Conservation (phyloP, 1,140 invertebrate species). For the Meteorus sp. region DNA sequence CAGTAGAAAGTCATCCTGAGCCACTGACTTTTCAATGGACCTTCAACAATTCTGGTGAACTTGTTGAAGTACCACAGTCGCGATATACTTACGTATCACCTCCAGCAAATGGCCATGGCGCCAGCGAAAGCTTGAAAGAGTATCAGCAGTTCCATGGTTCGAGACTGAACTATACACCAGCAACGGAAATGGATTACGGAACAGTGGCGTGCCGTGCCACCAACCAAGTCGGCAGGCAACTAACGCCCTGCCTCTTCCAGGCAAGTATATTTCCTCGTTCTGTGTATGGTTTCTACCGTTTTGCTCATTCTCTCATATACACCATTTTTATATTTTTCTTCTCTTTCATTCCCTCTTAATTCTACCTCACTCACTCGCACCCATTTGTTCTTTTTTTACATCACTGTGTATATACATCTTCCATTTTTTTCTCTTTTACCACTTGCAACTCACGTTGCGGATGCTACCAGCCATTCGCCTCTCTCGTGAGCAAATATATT, state of each 20-base stretch:
- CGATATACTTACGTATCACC: constrained; percentile 64
- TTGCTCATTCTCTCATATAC: constrained; percentile 1
- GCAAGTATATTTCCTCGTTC: constrained; percentile 59
- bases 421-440: constrained; percentile 3
- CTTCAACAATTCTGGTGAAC: constrained; percentile 84
- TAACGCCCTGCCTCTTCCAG: constrained; percentile 84
- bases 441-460: constrained; percentile 19
- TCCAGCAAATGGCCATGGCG: constrained; percentile 56
- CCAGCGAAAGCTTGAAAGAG: constrained; percentile 40
- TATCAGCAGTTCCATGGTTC: constrained; percentile 62
- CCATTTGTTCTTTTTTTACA: not conserved
- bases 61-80: constrained; percentile 72
- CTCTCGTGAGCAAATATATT: constrained; percentile 21
- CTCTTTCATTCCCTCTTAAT: constrained; percentile 6
- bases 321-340: constrained; percentile 2
- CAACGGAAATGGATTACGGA: constrained; percentile 84
- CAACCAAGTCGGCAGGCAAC: constrained; percentile 80
- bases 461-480: constrained; percentile 21
- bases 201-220: constrained; percentile 82
- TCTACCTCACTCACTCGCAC: not conserved
- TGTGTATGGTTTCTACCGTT: not conserved
- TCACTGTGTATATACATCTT: no score
- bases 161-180: constrained; percentile 82
- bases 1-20: constrained; percentile 83
- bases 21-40: constrained; percentile 83